Evolutionary conservation across 2,113 vertebrate genomes (phyloP).

Genomic region (Eulacestoma nigropectus): DNA sequence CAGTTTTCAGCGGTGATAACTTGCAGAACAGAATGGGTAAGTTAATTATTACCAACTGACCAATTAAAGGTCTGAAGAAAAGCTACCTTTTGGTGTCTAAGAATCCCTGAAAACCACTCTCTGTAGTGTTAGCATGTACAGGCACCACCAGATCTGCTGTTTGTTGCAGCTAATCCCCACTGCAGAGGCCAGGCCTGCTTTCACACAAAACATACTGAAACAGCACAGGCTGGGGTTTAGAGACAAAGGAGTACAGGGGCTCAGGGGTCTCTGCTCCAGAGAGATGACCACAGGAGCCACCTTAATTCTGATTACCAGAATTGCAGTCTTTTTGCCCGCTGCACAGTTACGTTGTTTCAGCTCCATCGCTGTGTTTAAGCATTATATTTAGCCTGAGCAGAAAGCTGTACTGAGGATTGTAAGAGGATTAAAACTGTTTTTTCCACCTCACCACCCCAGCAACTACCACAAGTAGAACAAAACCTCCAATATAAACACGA

Average conservation of each 20-base stretch:
- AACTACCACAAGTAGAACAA: not conserved
- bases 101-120: not conserved
- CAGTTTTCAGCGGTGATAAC: not conserved
- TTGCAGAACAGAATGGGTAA: not conserved
- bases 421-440: not conserved
- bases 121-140: rapidly evolving
- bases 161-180: not conserved
- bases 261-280: not conserved
- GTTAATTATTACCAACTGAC: not conserved
- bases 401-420: not conserved
- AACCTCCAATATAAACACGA: not conserved
- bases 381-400: not conserved
- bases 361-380: not conserved
- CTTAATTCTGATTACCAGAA: not conserved
- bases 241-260: not conserved
- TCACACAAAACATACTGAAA: not conserved
- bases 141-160: not conserved
- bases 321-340: not conserved
- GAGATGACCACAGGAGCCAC: not conserved
- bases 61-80: not conserved
- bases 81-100: not conserved
- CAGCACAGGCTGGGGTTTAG: not conserved
- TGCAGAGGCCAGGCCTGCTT: not conserved
- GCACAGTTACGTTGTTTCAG: not conserved
- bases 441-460: not conserved